Base-by-base conservation (phyloP, 2,797 vertebrate species). In the Sebastiscus albofasciatus region DNA sequence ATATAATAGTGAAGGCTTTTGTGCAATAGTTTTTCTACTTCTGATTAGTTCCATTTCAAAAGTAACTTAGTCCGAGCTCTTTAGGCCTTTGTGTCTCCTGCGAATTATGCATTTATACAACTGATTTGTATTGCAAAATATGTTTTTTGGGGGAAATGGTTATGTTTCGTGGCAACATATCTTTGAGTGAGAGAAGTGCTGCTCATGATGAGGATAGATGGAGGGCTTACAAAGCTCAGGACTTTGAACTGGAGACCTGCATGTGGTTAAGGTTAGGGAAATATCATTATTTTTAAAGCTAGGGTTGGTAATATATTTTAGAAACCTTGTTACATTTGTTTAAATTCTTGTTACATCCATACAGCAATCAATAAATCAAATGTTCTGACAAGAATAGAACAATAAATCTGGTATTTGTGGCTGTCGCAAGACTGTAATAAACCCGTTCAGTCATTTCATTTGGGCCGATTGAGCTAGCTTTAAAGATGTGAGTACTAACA, bases 1-100 rank as follows among this genome's bases (percentile, higher is more conserved):
- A 70, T 58, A 66, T 33, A 33, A 75, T 8, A 65, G 27, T 72
- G 24, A 72, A 79, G n/a, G 74, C 49, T 54, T 79, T 77, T 67
- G 34, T 74, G 16, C 22, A n/a, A 83, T 33, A 33, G 49, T 75
- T 75, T 74, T 31, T 46, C 6, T 10, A 42, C 20, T 36, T 22
- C 27, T 27, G 29, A 54, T 26, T 29, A 46, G 64, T 54, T 49
- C 13, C 8, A 24, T 55, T 27, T 33, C 24, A 65, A 58, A 72
- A 52, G 52, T 66, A 77, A 68, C 62, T 26, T 54, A 1, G 67
- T 64, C 10, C 12, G 39, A 42, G 39, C 39, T 36, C 29, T 36
- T 0, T 52, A 42, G 39, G 39, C 39, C 39, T 42, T 16, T 6
- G 14, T 42, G 39, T 46, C 6, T 18, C 0, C n/a, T 49, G 29